phyloP scores from a whole-genome alignment of 2,888 invertebrate species.

The Tinea semifulvella region DNA sequence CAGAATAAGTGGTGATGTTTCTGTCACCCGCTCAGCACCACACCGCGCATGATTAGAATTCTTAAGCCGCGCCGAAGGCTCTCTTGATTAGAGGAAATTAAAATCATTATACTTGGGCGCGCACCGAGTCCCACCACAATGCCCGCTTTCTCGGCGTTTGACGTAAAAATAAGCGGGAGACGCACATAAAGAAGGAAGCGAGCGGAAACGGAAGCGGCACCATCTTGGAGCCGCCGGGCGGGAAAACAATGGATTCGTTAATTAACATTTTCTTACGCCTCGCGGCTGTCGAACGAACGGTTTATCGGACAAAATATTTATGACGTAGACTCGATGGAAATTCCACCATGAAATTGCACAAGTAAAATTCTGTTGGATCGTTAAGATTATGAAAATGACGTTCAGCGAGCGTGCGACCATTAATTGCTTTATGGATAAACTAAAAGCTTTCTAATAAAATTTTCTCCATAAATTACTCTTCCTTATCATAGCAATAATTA shows the following conservation, averaged over 20 bases:
- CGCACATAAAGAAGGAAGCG: slow-evolving; percentile 63
- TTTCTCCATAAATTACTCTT: too few species aligned
- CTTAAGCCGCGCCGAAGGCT: slow-evolving; percentile 64
- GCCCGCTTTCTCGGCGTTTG: slow-evolving; percentile 43
- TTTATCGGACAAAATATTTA: slow-evolving; percentile 68
- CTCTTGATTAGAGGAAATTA: slow-evolving; percentile 68
- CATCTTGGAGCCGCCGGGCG: slow-evolving; percentile 67
- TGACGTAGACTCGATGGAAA: slow-evolving; percentile 57
- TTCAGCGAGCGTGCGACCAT: slow-evolving; percentile 21
- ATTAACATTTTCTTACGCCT: slow-evolving; percentile 80
- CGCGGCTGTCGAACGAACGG: slow-evolving; percentile 67
- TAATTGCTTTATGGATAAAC: slow-evolving; percentile 19
- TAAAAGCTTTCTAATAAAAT: not conserved
- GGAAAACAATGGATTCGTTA: slow-evolving; percentile 79
- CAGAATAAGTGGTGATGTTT: slow-evolving; percentile 67
- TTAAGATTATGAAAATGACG: slow-evolving; percentile 31
- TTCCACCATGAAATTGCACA: slow-evolving; percentile 51
- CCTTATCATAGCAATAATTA: too few species aligned
- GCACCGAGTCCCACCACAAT: slow-evolving; percentile 47
- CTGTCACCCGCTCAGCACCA: slow-evolving; percentile 47
- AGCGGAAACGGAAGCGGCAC: slow-evolving; percentile 66
- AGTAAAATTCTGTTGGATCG: slow-evolving; percentile 35
- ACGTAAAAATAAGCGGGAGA: slow-evolving; percentile 62
- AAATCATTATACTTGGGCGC: slow-evolving; percentile 63
- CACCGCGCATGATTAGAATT: slow-evolving; percentile 61